Percentiles rank a stretch among this genome's conserved stretches.
Conservation (phyloP, 2,113 vertebrate species). For the Proteles cristata region DNA sequence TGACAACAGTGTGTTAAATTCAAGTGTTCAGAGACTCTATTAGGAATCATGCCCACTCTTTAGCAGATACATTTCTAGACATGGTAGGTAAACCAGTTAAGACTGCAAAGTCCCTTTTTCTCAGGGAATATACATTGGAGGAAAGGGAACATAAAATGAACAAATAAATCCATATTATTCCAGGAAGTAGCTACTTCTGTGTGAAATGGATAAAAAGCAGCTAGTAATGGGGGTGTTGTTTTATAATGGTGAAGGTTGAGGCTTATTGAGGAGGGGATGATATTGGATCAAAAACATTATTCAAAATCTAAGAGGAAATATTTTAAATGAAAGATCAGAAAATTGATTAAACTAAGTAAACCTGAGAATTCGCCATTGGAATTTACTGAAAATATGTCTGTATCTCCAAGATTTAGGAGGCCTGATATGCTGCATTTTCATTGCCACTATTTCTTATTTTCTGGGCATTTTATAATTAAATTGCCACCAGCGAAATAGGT, state of each 20-base stretch:
- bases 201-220: neutral
- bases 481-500: neutral
- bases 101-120: neutral
- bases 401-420: neutral
- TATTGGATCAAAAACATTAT: neutral
- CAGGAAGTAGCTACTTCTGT: neutral
- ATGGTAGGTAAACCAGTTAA: neutral
- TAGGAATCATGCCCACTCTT: neutral
- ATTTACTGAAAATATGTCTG: neutral
- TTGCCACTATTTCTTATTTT: conserved; percentile 1
- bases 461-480: neutral
- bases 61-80: neutral
- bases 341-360: neutral
- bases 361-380: neutral
- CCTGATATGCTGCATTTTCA: neutral
- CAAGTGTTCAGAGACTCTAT: neutral
- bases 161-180: neutral
- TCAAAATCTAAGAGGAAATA: neutral
- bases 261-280: neutral
- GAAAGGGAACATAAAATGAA: neutral
- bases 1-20: neutral
- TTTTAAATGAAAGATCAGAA: neutral
- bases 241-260: neutral
- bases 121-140: neutral
- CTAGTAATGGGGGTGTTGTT: neutral